Conservation (phyloP, 2,113 vertebrate genomes). For the Climacteris rufus region DNA sequence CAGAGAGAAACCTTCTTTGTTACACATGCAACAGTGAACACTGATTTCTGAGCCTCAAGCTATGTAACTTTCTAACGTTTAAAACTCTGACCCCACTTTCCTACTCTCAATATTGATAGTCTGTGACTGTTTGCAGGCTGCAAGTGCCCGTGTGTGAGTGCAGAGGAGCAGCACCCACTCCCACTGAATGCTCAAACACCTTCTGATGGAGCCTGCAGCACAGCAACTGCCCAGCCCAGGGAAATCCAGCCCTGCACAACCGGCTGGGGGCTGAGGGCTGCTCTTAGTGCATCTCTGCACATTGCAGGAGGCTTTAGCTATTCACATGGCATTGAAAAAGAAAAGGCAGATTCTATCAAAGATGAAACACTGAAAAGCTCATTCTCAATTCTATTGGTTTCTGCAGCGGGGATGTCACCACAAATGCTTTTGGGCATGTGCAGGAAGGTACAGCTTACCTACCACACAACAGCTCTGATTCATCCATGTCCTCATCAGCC, state of each 20-base stretch:
- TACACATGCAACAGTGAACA: constrained; percentile 25
- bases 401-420: not conserved
- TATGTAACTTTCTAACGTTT: constrained; percentile 18
- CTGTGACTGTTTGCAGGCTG: not conserved
- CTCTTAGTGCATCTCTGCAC: not conserved
- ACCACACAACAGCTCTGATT: not conserved
- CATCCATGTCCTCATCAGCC: not conserved
- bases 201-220: not conserved
- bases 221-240: not conserved
- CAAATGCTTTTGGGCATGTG: not conserved
- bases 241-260: not conserved
- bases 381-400: not conserved
- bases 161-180: not conserved
- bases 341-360: not conserved
- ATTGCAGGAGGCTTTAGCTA: not conserved
- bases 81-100: constrained; percentile 23
- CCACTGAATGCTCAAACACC: not conserved
- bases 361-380: not conserved
- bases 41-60: constrained; percentile 45
- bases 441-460: not conserved
- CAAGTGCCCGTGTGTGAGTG: not conserved
- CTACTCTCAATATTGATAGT: constrained; percentile 18
- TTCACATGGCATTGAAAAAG: not conserved
- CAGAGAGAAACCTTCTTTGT: constrained; percentile 58
- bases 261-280: not conserved